Base-by-base conservation (phyloP, 1,140 invertebrate species). In the Paralvinella palmiformis region DNA sequence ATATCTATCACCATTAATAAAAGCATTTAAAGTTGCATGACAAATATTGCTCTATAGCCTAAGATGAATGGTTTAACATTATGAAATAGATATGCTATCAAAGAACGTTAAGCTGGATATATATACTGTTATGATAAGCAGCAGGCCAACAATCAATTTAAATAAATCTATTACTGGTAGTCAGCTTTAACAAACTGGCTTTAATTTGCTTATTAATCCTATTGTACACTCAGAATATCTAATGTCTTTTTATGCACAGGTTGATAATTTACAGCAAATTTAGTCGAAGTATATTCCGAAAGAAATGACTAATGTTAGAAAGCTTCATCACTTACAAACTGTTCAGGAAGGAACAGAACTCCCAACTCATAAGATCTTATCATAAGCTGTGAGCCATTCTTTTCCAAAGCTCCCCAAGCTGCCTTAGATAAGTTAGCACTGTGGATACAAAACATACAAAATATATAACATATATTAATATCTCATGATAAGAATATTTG, bases 351-450 rank as follows among this genome's bases (percentile, higher is more conserved):
- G 71, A 96, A 92, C 10, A 98, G 73, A 10, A 98, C 89, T 0
- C 94, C 94, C 27, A 88, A 88, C 83, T 98, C 95, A 75, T 94
- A 96, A 48, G 90, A 95, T 74, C 89, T 85, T 1, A 94, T 88
- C 66, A 88, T 85, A 50, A 91, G 79, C 64, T 86, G 86, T 62
- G 82, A 73, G 36, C 83, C 82, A 63, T 85, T 85, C 70, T 89
- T 90, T 66, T 87, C 88, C 24, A 86, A 73, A 20, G 80, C 83
- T 62, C 94, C 94, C 94, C 94, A 98, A 0, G 94, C 94, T 20
- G 93, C 91, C 83, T 96, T 96, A 15, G 93, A 96, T 6, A 97
- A 78, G 82, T 98, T 98, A 0, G 91, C 91, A 70, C 92, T 96
- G 64, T 61, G 75, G 71, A 44, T 63, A 55, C 27, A 64, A 15